A percentile compares a stretch with the other conserved stretches of the same genome.
Conservation (phyloP, 2,797 vertebrate species). For the Syngnathus acus region DNA sequence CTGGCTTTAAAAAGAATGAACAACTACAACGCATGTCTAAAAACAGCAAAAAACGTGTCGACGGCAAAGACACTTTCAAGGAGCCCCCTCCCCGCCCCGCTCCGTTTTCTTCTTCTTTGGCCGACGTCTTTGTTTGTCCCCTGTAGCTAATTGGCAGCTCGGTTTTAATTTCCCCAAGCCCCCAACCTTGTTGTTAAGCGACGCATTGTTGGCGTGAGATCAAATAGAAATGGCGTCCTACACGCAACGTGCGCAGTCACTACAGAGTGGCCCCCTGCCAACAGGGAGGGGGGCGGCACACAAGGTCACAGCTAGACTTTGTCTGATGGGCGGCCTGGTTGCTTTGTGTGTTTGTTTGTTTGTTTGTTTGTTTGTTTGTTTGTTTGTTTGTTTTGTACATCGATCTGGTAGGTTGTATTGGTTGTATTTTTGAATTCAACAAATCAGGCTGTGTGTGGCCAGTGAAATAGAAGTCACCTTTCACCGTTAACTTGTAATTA, state of each 20-base stretch:
- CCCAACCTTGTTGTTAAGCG: conserved; percentile 76
- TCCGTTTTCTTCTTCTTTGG: conserved; percentile 53
- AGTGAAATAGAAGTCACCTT: no score
- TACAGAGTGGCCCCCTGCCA: conserved; percentile 75
- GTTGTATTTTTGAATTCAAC: no score
- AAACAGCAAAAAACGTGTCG: conserved; percentile 24
- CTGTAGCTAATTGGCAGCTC: conserved; percentile 83
- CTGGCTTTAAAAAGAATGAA: not conserved
- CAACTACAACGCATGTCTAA: no score
- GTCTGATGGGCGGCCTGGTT: conserved; percentile 4
- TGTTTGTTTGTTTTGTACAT: no score
- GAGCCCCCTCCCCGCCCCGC: conserved; percentile 22
- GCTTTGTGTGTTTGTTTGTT: not conserved
- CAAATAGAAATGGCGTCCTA: conserved; percentile 68
- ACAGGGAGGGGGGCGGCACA: conserved; percentile 49
- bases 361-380: not conserved
- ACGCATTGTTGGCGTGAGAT: conserved; percentile 87
- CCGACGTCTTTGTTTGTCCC: conserved; percentile 45
- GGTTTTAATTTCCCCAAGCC: conserved; percentile 63
- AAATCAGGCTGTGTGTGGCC: no score
- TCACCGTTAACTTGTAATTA: no score
- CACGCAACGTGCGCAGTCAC: conserved; percentile 54
- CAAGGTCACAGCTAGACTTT: conserved; percentile 69
- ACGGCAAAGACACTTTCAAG: conserved; percentile 24
- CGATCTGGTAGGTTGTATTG: no score